phyloP scores from a whole-genome alignment of 2,888 invertebrate genomes.

The Mimumesa dahlbomi region DNA sequence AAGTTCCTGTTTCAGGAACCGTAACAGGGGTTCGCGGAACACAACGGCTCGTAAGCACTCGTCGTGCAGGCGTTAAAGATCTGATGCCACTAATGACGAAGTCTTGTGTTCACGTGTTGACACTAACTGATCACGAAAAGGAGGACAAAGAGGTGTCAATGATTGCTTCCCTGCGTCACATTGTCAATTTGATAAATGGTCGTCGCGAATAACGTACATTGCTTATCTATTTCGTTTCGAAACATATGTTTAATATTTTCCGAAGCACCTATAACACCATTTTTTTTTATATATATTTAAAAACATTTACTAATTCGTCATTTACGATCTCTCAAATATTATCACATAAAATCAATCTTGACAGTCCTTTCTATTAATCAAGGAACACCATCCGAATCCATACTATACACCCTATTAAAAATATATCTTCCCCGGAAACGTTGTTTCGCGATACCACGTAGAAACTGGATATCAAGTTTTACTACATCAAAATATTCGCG shows the following conservation, averaged over 20 bases:
- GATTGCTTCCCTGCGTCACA: constrained; percentile 50
- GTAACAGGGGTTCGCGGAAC: constrained; percentile 61
- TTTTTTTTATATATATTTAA: too few relatives aligned
- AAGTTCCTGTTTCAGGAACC: constrained; percentile 59
- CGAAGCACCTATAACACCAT: too few relatives aligned
- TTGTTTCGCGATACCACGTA: too few relatives aligned
- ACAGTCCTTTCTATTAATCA: too few relatives aligned
- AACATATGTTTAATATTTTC: neutral
- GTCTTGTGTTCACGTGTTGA: constrained; percentile 70
- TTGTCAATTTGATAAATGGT: constrained; percentile 56
- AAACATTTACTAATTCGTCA: too few relatives aligned
- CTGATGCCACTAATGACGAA: constrained; percentile 75
- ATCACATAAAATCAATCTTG: too few relatives aligned
- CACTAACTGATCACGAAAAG: constrained; percentile 67
- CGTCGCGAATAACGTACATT: constrained; percentile 28
- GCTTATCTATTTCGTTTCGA: constrained; percentile 8
- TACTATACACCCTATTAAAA: too few relatives aligned
- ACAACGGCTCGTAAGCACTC: constrained; percentile 51
- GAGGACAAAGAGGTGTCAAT: constrained; percentile 56
- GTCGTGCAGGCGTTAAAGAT: constrained; percentile 71
- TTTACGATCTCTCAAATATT: too few relatives aligned
- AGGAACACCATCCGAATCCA: too few relatives aligned
- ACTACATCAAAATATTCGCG: constrained; percentile 20
- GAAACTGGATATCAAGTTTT: too few relatives aligned
- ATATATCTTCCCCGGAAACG: too few relatives aligned